Conservation (phyloP, 2,888 invertebrate species). For the Dione vanillae region DNA sequence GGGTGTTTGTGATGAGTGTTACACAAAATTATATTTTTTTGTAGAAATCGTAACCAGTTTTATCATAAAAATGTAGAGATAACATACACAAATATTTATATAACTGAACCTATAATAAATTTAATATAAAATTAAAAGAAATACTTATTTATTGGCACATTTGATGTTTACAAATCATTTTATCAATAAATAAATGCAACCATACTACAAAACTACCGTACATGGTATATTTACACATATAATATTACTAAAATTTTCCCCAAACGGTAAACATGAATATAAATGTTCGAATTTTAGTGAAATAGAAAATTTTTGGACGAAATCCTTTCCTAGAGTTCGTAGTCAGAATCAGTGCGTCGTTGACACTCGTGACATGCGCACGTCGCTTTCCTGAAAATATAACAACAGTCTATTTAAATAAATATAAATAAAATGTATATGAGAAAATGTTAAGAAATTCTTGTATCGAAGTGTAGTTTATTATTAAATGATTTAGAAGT, state of each 20-base stretch:
- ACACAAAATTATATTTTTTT: too few species aligned
- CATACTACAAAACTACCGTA: background rate
- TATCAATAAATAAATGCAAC: background rate
- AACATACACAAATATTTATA: background rate
- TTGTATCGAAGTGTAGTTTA: background rate
- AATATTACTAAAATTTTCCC: background rate
- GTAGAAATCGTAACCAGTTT: background rate
- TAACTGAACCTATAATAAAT: background rate
- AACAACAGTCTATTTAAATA: slow-evolving; percentile 14
- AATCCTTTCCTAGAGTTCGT: background rate
- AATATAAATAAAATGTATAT: slow-evolving; percentile 25
- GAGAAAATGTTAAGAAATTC: slow-evolving; percentile 10
- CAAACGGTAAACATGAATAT: slow-evolving; percentile 4
- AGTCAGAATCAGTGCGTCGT: slow-evolving; percentile 59
- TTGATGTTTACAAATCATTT: background rate
- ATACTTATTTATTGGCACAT: too few species aligned
- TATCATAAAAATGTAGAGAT: background rate
- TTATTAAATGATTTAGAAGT: background rate
- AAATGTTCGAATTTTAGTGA: background rate
- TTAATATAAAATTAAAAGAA: too few species aligned
- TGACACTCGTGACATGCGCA: slow-evolving; percentile 50
- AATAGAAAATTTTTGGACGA: slow-evolving; percentile 36
- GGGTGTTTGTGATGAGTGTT: too few species aligned
- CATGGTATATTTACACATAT: background rate
- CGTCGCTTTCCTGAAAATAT: slow-evolving; percentile 37